These are phyloP conservation scores for Salticus scenicus DNA, from an alignment of 2,888 invertebrate genomes.

Conservation along the genomic window DNA sequence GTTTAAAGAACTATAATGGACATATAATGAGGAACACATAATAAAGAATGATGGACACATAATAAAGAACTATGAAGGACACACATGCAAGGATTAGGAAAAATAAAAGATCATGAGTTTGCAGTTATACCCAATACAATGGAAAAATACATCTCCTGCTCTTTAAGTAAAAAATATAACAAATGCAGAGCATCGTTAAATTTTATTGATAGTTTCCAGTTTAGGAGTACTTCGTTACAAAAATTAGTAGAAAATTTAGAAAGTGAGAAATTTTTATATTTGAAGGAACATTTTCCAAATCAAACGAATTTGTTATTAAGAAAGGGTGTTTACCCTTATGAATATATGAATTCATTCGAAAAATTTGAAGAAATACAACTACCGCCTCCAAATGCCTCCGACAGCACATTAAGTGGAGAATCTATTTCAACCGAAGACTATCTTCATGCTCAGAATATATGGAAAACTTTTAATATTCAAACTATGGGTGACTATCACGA, in stretches of 20 bases:
- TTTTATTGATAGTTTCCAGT: background rate
- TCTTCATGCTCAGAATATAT: background rate
- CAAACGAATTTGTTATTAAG: background rate
- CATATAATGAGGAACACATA: no score
- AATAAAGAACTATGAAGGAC: no score
- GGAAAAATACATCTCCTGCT: constrained; percentile 16
- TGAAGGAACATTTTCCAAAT: background rate
- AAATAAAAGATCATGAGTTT: background rate
- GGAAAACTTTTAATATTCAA: background rate
- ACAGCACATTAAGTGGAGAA: background rate
- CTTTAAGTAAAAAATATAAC: background rate
- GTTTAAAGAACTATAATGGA: constrained; percentile 15
- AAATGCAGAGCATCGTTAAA: background rate
- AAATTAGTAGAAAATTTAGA: background rate
- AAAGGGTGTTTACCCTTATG: background rate
- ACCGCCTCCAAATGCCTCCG: background rate
- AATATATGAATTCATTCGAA: background rate
- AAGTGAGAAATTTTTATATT: background rate
- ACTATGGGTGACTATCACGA: background rate
- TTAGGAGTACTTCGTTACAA: background rate
- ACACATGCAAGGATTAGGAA: background rate
- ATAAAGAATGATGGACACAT: no score
- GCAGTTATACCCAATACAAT: background rate
- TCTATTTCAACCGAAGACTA: background rate
- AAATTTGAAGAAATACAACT: background rate